Base-by-base conservation (phyloP, 2,888 invertebrate species). In the Chelonus formosanus region DNA sequence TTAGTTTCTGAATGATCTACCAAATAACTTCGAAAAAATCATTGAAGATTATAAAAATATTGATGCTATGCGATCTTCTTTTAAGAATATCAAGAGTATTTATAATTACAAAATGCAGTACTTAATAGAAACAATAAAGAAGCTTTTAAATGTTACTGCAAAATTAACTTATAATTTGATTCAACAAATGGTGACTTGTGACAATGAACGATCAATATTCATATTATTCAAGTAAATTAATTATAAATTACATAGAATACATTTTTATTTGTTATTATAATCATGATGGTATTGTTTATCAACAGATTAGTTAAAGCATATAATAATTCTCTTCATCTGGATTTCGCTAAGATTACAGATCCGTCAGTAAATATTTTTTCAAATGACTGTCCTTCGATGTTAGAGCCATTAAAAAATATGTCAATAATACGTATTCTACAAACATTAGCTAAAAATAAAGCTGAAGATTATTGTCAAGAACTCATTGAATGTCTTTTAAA, bases 361-460 rank as follows among this genome's bases (percentile, higher is more conserved):
- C 84, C 86, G 0, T 87, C 87, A 69, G 87, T 88, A 72, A 88
- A 88, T 73, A 85, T 92, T 40, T 92, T 91, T 79, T 91, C 90
- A 75, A 94, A 94, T 77, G 91, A 92, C 8, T 93, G 91, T 77
- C 92, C 94, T 0, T 87, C 87, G 63, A 86, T 92, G 59, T 85
- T 92, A 48, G 89, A 91, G 74, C 90, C 91, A 59, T 86, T 91
- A 10, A 90, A 91, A 80, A 89, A 89, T 71, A 87, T 94, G 35
- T 91, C 93, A 3, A 87, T 93, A 57, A 90, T 91, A 0, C 89
- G 89, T 80, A 87, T 94, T 67, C 85, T 94, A 34, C 92, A 94
- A 79, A 75, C 76, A 4, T 20, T 92, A 70, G 89, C 91, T 0
- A 89, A 89, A 75, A 89, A 90, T 73, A 87, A 90, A 53, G 90